Evolutionary conservation across 2,797 vertebrate species (phyloP).

Genomic region (Lithobates pipiens): DNA sequence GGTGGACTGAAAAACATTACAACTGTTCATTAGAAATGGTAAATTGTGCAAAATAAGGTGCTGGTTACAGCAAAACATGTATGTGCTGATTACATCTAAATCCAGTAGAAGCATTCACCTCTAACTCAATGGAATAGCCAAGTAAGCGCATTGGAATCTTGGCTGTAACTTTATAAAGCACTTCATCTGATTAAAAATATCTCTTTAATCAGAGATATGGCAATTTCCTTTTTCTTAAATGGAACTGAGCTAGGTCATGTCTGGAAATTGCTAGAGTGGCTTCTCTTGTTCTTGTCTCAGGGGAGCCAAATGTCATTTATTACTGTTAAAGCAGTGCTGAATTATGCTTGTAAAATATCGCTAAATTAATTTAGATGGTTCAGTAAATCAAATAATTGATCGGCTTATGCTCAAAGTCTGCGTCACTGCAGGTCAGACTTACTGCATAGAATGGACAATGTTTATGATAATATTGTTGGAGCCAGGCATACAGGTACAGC

Average conservation of each 20-base stretch:
- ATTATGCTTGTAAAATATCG: constrained; percentile 75
- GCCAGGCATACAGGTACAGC: constrained; percentile 1
- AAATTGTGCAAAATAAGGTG: background rate
- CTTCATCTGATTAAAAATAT: constrained; percentile 77
- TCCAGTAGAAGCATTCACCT: constrained; percentile 61
- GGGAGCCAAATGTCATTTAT: constrained; percentile 74
- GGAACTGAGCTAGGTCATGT: constrained; percentile 71
- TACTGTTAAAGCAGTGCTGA: constrained; percentile 72
- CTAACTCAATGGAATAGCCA: constrained; percentile 64
- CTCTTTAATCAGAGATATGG: constrained; percentile 77
- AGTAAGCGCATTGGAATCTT: constrained; percentile 75
- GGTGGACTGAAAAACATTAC: background rate
- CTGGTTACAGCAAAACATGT: background rate
- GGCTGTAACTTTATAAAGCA: constrained; percentile 72
- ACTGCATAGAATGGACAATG: constrained; percentile 60
- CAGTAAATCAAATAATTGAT: constrained; percentile 71
- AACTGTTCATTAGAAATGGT: background rate
- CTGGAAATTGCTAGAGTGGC: constrained; percentile 71
- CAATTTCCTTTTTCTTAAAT: constrained; percentile 76
- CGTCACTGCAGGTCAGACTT: constrained; percentile 67
- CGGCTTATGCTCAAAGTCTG: constrained; percentile 67
- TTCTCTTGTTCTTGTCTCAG: constrained; percentile 66
- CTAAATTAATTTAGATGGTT: constrained; percentile 74
- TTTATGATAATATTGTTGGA: constrained; percentile 41
- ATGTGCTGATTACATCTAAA: background rate